Percentiles rank a stretch among this genome's conserved stretches.
phyloP scores from a whole-genome alignment of 2,797 vertebrate genomes.

The Dermochelys coriacea region DNA sequence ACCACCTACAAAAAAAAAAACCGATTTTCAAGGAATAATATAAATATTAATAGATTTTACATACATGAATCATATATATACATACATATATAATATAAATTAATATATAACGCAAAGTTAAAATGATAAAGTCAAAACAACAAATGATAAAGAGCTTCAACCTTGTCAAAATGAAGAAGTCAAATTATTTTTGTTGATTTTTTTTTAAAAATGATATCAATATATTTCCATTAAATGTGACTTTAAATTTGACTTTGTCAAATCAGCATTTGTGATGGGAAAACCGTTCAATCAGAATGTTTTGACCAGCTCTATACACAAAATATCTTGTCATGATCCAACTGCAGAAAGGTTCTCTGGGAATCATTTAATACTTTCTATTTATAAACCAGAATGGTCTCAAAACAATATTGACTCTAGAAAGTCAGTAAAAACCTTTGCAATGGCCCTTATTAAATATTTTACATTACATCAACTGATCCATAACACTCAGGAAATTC shows the following conservation, averaged over 20 bases:
- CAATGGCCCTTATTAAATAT: neutral
- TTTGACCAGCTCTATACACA: neutral
- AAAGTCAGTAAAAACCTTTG: neutral
- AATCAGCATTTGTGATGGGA: fast-evolving
- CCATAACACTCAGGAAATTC: neutral
- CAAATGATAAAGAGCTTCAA: neutral
- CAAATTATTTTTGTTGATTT: fast-evolving
- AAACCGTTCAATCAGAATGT: neutral
- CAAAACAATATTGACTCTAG: neutral
- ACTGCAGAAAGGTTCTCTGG: neutral
- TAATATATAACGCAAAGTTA: neutral
- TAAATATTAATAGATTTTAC: neutral
- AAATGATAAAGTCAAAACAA: neutral
- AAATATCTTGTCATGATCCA: neutral
- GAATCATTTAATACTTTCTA: neutral
- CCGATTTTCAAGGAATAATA: neutral
- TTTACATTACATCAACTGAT: neutral
- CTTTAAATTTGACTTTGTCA: neutral
- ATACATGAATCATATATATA: too few relatives aligned
- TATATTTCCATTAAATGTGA: neutral
- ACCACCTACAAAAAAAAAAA: neutral
- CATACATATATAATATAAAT: too few relatives aligned
- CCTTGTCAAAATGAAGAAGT: neutral
- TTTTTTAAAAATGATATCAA: neutral
- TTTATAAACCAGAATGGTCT: neutral